Evolutionary conservation across 1,140 invertebrate genomes (phyloP), one percentile per base, ranked within the genome.

Genomic region (Platyscapa corneri): DNA sequence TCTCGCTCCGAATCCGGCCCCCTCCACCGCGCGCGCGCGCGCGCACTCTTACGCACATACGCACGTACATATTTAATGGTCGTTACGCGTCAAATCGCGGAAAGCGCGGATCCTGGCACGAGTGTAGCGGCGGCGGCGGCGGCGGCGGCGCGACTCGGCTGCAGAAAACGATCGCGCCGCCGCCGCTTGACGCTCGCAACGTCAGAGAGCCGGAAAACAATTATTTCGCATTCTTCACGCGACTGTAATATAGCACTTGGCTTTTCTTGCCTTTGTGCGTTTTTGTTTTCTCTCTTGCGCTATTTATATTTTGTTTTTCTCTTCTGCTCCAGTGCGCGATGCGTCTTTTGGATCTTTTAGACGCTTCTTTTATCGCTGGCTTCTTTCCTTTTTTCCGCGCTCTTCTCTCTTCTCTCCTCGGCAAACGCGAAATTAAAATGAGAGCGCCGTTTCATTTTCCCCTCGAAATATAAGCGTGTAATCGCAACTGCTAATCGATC

Each of bases 51-150:
- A 82, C 86, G 75, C 85, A 84, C 83, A 80, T 83, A 87, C 87
- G 84, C 85, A 84, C 30, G 53, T 82, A 84, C 80, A 82, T 64
- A 82, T 88, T 88, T 88, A 90, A 90, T 87, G 88, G 88, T 88
- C 87, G 88, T 90, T 90, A 89, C 89, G 88, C 89, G 86, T 87
- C 87, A 84, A 89, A 89, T 89, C 86, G 88, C 83, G 87, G 75
- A 84, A 78, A 84, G 42, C 74, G 32, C 82, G 39, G 75, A 78
- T 79, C 76, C 83, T 67, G 56, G 60, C 65, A 56, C 39, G 20
- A 53, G 23, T 23, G 30, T 27, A 46, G 6, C 42, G 12, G 3
- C 14, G 23, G 16, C 49, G 8, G 18, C 49, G n/a, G n/a, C n/a
- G n/a, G n/a, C n/a, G n/a, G 56, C 27, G 27, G 23, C 6, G 27